Base-by-base conservation (phyloP, 2,113 vertebrate genomes). In the Myiozetetes cayanensis region DNA sequence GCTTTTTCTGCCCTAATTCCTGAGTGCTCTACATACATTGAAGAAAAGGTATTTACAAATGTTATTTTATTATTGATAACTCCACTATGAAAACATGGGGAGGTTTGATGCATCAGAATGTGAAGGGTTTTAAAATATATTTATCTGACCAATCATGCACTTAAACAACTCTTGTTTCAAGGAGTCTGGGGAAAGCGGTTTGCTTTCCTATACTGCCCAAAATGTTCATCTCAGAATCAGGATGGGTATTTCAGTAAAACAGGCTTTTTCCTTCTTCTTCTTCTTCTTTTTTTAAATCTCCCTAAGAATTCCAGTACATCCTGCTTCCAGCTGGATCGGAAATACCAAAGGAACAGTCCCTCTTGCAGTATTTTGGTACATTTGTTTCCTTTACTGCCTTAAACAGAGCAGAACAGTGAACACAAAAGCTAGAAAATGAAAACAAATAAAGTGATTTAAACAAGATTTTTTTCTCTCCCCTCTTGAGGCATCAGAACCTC, bases 311-410 rank as follows among this genome's bases (percentile, higher is more conserved):
- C 31, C 43, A 88, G 50, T 86, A 66, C 68, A 88, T 96, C 75
- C 87, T 96, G 78, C 92, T 95, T 96, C 87, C 94, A 96, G 82
- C 85, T 97, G 90, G 68, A 72, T 94, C 28, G 31, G 93, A 97
- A 96, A 94, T 96, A 79, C 93, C 94, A 86, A 63, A 88, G 85
- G 59, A 86, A 77, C 63, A 77, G 30, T 65, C 56, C 73, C 96
- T 50, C 59, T 84, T 35, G 71, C 50, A 84, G 65, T 93, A 78
- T 93, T 94, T 89, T 87, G 35, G 65, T 96, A 75, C 47, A 75
- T 91, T 95, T 84, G 33, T 93, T 96, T 94, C 87, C 35, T 74
- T 85, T 89, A 83, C 71, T 95, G 78, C 37, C 82, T 84, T 68
- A 93, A 81, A 75, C 24, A 71, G 65, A 85, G 61, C 61, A 90